A percentile compares a stretch with the other conserved stretches of the same genome.
Evolutionary conservation across 2,888 invertebrate species (phyloP).

Genomic region (Mermis nigrescens): DNA sequence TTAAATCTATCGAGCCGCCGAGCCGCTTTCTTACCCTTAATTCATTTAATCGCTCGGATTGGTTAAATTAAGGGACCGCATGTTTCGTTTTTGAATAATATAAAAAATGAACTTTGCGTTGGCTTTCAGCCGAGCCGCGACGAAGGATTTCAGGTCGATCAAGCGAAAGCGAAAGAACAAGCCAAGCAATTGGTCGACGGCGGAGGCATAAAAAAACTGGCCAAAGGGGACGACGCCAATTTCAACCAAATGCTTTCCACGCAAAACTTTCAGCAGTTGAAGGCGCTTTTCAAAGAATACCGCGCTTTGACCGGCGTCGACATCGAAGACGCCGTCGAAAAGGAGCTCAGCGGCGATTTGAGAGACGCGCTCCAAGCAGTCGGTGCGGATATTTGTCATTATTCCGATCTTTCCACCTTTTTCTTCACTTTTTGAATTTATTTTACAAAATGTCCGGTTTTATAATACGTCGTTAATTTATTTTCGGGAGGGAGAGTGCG

Average conservation of each 20-base stretch:
- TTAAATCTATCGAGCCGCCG: too few species aligned
- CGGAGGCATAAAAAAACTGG: conserved; percentile 36
- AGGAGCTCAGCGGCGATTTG: conserved; percentile 33
- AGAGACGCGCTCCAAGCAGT: conserved; percentile 30
- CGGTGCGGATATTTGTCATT: conserved; percentile 4
- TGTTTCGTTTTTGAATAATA: too few species aligned
- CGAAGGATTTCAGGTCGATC: conserved; percentile 6
- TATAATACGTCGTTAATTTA: too few species aligned
- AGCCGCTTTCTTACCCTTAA: too few species aligned
- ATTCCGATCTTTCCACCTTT: too few species aligned
- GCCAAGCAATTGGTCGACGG: conserved; percentile 44
- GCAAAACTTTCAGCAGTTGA: conserved; percentile 34
- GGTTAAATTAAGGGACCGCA: too few species aligned
- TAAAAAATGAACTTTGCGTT: too few species aligned
- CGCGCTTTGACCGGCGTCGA: conserved; percentile 31
- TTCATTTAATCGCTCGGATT: too few species aligned
- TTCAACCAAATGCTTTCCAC: conserved; percentile 32
- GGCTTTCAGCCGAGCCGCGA: conserved; percentile 9
- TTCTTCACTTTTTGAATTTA: not conserved
- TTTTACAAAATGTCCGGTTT: not conserved
- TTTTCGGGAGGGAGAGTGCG: too few species aligned
- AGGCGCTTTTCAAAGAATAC: conserved; percentile 36
- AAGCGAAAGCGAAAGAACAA: not conserved
- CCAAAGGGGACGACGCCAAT: conserved; percentile 42
- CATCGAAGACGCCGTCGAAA: conserved; percentile 28